A percentile compares a stretch with the other conserved stretches of the same genome.
phyloP scores from a whole-genome alignment of 2,888 invertebrate genomes.

The Caradrina clavipalpis region DNA sequence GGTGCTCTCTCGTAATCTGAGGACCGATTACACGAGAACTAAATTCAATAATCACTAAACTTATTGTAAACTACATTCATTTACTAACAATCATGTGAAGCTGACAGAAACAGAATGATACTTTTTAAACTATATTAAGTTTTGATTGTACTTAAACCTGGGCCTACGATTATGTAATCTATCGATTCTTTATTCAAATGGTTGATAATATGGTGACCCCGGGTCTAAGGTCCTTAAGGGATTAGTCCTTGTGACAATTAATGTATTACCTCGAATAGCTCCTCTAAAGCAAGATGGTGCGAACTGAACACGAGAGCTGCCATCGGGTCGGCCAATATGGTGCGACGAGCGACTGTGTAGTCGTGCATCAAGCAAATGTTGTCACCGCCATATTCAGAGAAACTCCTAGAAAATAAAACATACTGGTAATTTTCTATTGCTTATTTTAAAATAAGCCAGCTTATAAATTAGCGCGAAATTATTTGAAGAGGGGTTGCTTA shows the following conservation, averaged over 20 bases:
- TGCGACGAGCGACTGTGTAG: constrained; percentile 92
- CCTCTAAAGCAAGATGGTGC: constrained; percentile 93
- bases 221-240: background rate
- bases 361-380: constrained; percentile 93
- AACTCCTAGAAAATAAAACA: constrained; percentile 79
- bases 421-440: background rate
- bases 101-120: background rate
- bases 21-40: no score
- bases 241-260: background rate
- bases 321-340: constrained; percentile 76
- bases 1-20: background rate
- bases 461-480: background rate
- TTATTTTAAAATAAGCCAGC: background rate
- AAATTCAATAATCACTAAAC: background rate
- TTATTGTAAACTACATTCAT: background rate
- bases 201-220: background rate
- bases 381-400: constrained; percentile 93
- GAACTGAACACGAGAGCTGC: constrained; percentile 93
- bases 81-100: background rate
- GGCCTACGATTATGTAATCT: background rate
- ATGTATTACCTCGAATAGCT: constrained; percentile 93
- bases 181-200: background rate
- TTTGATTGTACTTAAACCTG: background rate
- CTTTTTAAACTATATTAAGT: background rate
- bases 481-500: constrained; percentile 54